phyloP scores from a whole-genome alignment of 2,797 vertebrate species.

The Furcifer pardalis region DNA sequence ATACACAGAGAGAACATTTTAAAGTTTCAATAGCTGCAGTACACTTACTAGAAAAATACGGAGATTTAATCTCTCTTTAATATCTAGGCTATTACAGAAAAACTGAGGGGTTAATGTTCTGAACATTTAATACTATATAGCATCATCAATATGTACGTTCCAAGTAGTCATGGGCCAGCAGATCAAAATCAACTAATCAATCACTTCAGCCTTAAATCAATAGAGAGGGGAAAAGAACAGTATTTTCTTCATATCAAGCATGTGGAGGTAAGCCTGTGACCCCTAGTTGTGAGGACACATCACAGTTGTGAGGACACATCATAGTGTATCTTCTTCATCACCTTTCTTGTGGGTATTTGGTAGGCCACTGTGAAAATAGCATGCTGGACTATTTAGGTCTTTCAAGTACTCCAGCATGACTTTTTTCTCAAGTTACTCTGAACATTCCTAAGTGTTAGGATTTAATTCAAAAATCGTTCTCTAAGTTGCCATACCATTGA shows the following conservation, averaged over 20 bases:
- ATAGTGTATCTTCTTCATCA: not conserved
- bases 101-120: not conserved
- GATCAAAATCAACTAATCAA: slow-evolving; percentile 16
- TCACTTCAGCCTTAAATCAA: not conserved
- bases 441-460: not conserved
- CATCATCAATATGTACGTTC: not conserved
- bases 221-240: not conserved
- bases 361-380: not conserved
- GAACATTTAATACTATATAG: not conserved
- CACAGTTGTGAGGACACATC: not conserved
- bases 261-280: not conserved
- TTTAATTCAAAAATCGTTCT: not conserved
- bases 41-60: slow-evolving; percentile 1
- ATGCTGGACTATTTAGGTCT: not conserved
- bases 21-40: slow-evolving; percentile 11
- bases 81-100: not conserved
- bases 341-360: not conserved
- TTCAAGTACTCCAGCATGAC: not conserved
- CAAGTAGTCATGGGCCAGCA: not conserved
- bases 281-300: not conserved
- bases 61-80: not conserved
- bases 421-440: not conserved
- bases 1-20: slow-evolving; percentile 3
- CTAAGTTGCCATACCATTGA: not conserved
- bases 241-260: not conserved